These are phyloP conservation scores for Cephus pygmeus DNA, from an alignment of 2,888 invertebrate genomes.

Conservation along the genomic window DNA sequence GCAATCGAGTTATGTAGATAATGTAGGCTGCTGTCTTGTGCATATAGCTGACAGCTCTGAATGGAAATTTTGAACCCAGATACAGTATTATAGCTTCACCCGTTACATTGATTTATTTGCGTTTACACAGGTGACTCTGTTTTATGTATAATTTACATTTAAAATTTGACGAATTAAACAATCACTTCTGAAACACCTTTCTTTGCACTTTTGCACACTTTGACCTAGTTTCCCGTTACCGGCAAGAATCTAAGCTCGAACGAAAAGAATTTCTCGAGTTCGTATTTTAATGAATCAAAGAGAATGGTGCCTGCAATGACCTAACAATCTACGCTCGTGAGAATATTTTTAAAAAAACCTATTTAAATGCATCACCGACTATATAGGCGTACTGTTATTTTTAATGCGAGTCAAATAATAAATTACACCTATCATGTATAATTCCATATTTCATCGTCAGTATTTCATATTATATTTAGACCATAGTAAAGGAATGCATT, in stretches of 20 bases:
- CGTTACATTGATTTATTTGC: no score
- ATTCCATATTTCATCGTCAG: no score
- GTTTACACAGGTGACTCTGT: neutral
- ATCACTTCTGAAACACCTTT: neutral
- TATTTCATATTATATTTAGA: no score
- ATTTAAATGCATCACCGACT: no score
- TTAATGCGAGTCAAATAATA: no score
- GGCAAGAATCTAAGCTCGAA: neutral
- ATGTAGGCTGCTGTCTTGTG: no score
- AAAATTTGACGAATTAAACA: neutral
- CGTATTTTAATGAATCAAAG: neutral
- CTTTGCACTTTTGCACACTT: neutral
- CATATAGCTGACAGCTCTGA: neutral
- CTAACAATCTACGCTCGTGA: neutral
- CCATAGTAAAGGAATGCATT: no score
- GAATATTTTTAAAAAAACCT: neutral
- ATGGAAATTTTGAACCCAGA: neutral
- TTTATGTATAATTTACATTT: neutral
- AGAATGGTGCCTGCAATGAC: neutral
- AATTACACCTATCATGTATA: no score
- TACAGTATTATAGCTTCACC: neutral
- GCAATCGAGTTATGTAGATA: neutral
- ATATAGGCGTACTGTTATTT: no score
- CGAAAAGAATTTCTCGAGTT: neutral
- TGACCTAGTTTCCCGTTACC: neutral